Percentiles rank a stretch among this genome's conserved stretches.
Evolutionary conservation across 2,113 vertebrate species (phyloP).

Genomic region (Centropristis striata): DNA sequence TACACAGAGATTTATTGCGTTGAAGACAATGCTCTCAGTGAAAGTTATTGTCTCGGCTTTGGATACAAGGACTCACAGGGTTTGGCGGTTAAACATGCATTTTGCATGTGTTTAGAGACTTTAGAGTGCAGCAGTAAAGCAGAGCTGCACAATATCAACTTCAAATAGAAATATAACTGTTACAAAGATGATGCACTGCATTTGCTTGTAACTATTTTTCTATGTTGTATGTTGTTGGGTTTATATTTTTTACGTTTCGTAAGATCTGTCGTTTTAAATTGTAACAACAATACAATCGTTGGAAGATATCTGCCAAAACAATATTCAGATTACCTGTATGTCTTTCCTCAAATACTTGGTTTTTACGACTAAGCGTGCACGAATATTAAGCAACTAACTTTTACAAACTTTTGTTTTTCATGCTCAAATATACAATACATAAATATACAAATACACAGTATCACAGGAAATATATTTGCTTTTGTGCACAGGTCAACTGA

Average conservation of each 20-base stretch:
- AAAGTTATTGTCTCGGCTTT: conserved; percentile 62
- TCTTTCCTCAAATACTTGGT: background rate
- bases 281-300: background rate
- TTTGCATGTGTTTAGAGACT: conserved; percentile 40
- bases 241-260: too few relatives aligned
- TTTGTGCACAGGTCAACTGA: background rate
- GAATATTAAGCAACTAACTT: background rate
- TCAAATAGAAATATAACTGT: background rate
- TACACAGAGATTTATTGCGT: conserved; percentile 59
- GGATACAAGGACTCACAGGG: conserved; percentile 38
- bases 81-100: conserved; percentile 29
- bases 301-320: background rate
- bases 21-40: conserved; percentile 48
- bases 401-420: background rate
- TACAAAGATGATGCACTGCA: background rate
- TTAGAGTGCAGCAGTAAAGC: background rate
- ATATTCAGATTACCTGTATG: background rate
- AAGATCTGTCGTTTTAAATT: too few relatives aligned
- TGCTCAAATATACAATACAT: too few relatives aligned
- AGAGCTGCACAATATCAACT: background rate
- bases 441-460: too few relatives aligned
- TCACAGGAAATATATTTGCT: too few relatives aligned
- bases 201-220: background rate
- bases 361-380: background rate
- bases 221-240: too few relatives aligned